These are phyloP conservation scores for Prosapia bicincta DNA, from an alignment of 2,888 invertebrate genomes.

Conservation along the genomic window DNA sequence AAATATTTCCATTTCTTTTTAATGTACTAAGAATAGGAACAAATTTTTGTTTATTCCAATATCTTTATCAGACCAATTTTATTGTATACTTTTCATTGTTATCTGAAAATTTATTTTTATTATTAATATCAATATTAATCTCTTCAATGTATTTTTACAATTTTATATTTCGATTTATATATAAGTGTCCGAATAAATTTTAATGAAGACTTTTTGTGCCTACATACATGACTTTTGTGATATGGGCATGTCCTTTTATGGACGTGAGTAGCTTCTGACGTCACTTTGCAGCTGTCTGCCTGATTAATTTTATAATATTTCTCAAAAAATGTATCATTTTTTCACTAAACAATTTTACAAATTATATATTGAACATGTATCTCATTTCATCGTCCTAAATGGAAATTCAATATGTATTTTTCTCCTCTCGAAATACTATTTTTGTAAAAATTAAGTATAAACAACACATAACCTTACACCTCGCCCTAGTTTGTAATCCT, in stretches of 20 bases:
- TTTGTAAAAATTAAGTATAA: background rate
- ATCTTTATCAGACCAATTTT: too few species aligned
- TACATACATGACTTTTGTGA: background rate
- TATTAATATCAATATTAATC: too few species aligned
- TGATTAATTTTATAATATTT: background rate
- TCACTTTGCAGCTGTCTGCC: background rate
- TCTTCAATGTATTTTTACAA: too few species aligned
- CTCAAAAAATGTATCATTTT: background rate
- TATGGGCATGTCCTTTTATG: background rate
- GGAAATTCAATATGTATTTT: too few species aligned
- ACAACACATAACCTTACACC: background rate
- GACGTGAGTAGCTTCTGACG: background rate
- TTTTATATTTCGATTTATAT: too few species aligned
- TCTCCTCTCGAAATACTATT: too few species aligned
- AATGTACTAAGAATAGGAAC: too few species aligned
- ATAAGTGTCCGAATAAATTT: too few species aligned
- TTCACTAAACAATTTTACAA: background rate
- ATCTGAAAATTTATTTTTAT: too few species aligned
- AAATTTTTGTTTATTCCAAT: too few species aligned
- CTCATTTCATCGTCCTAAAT: background rate
- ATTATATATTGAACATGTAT: background rate
- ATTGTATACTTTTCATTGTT: too few species aligned
- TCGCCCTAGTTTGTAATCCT: background rate
- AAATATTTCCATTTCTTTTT: too few species aligned
- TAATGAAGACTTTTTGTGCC: background rate